Evolutionary conservation across 2,888 invertebrate species (phyloP).

Genomic region (Rotaria sp.): DNA sequence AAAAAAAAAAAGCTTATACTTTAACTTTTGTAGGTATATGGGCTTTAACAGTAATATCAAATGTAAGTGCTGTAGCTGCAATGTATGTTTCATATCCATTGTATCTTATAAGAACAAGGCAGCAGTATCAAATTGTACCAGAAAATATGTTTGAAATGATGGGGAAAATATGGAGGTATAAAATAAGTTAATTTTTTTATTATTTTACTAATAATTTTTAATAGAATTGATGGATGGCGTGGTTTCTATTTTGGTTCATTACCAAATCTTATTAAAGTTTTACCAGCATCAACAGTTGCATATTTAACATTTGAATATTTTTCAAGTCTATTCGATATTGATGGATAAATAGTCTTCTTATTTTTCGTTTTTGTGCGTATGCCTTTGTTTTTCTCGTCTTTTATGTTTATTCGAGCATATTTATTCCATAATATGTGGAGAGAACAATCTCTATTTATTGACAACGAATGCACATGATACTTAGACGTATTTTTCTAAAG

Average conservation of each 20-base stretch:
- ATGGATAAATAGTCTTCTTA: neutral
- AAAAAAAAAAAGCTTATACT: neutral
- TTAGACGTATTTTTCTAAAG: no score
- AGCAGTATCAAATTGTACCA: slow-evolving; percentile 33
- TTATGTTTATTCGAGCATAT: neutral
- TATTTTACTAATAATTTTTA: neutral
- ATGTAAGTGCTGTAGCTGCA: slow-evolving; percentile 23
- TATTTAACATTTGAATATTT: slow-evolving; percentile 34
- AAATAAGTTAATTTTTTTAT: neutral
- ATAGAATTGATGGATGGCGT: slow-evolving; percentile 29
- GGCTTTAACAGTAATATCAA: slow-evolving; percentile 21
- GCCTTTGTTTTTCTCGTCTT: neutral
- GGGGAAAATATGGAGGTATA: slow-evolving; percentile 32
- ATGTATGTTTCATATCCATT: slow-evolving; percentile 36
- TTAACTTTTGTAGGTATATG: neutral
- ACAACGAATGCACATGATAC: neutral
- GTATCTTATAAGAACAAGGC: slow-evolving; percentile 34
- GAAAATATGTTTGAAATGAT: slow-evolving; percentile 32
- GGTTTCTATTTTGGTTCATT: slow-evolving; percentile 36
- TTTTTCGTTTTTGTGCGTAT: neutral
- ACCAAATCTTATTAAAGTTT: slow-evolving; percentile 34
- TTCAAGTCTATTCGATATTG: slow-evolving; percentile 31
- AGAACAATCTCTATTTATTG: neutral
- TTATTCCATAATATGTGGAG: neutral
- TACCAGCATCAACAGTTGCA: slow-evolving; percentile 33